Evolutionary conservation across 2,888 invertebrate genomes (phyloP).

Genomic region (Dolichopus griseipennis): DNA sequence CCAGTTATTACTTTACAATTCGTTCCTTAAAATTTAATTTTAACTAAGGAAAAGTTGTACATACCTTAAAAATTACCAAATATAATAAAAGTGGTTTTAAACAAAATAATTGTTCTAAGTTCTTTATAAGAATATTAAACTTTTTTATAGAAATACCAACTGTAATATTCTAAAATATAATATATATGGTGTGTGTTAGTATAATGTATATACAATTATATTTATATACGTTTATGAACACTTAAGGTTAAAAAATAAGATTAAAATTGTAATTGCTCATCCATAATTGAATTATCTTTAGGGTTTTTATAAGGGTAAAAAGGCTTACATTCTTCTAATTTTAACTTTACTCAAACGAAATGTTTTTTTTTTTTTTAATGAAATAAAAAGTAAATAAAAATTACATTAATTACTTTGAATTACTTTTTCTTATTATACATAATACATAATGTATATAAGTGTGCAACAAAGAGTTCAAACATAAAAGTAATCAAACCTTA

Average conservation of each 20-base stretch:
- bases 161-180: too few species aligned
- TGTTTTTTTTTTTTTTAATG: not conserved
- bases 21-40: too few species aligned
- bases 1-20: too few species aligned
- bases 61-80: too few species aligned
- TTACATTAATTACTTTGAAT: not conserved
- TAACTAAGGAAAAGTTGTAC: too few species aligned
- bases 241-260: not conserved
- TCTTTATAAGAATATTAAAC: too few species aligned
- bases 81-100: too few species aligned
- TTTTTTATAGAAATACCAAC: not conserved
- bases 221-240: not conserved
- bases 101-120: too few species aligned
- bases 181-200: not conserved
- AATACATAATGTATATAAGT: too few species aligned
- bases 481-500: too few species aligned
- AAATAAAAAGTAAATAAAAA: not conserved
- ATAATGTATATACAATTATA: not conserved
- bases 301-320: not conserved
- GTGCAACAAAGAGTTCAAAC: too few species aligned
- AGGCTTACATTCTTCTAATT: not conserved
- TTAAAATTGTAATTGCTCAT: constrained; percentile 8
- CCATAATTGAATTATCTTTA: not conserved
- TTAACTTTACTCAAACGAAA: not conserved
- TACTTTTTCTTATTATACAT: not conserved